Conservation (phyloP, 30 jellyfish, hydroid and myxozoan genomes). For the Phacellophora camtschatica region DNA sequence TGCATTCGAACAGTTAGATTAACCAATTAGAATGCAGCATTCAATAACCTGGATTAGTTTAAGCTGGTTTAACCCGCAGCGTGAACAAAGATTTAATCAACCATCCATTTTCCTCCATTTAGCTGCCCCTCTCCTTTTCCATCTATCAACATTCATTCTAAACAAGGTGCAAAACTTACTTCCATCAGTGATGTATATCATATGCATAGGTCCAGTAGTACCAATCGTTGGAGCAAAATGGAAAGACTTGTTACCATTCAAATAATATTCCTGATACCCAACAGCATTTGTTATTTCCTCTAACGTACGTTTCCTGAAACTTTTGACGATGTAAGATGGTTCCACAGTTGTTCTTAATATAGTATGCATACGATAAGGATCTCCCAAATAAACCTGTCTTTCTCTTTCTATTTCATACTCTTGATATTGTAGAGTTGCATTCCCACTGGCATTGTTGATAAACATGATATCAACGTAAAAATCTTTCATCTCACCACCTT, state of each 20-base stretch:
- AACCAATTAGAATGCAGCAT: too few relatives aligned
- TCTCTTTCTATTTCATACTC: constrained; percentile 65
- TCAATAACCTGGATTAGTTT: too few relatives aligned
- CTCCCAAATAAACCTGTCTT: constrained; percentile 45
- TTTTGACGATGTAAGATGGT: constrained; percentile 61
- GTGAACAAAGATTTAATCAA: too few relatives aligned
- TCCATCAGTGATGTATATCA: constrained; percentile 77
- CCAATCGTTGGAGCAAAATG: constrained; percentile 57
- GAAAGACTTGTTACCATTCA: constrained; percentile 64
- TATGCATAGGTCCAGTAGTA: constrained; percentile 66
- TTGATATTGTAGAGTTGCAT: constrained; percentile 64
- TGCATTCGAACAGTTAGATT: too few relatives aligned
- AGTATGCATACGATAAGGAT: constrained; percentile 51
- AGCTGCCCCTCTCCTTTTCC: too few relatives aligned
- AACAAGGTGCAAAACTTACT: constrained; percentile 50
- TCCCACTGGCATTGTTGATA: constrained; percentile 71
- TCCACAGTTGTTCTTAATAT: constrained; percentile 60
- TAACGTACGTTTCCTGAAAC: not conserved
- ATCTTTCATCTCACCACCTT: constrained; percentile 75
- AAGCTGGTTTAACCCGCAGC: too few relatives aligned
- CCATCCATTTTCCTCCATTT: too few relatives aligned
- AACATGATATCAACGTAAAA: constrained; percentile 72
- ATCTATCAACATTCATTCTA: too few relatives aligned
- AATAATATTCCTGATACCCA: constrained; percentile 43
- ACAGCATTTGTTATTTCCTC: too few relatives aligned